These are phyloP conservation scores for Drosophila bipectinata DNA, from an alignment of 1,140 invertebrate genomes.

Conservation along the genomic window DNA sequence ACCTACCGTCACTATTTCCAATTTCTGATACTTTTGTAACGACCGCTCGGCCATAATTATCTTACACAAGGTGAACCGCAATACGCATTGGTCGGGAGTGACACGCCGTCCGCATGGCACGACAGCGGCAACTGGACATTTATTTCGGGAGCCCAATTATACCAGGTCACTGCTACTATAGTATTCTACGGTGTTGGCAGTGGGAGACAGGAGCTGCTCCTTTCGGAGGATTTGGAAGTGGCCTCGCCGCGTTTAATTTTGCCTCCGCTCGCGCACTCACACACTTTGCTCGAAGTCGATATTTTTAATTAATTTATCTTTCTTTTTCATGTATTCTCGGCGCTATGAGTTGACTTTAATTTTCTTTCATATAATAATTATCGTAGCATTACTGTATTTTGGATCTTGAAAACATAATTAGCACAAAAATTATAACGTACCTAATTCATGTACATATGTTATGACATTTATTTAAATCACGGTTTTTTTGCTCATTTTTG, in stretches of 20 bases:
- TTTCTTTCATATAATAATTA: neutral
- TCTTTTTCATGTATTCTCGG: neutral
- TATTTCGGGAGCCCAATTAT: slow-evolving; percentile 56
- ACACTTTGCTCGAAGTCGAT: neutral
- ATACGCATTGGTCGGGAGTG: slow-evolving; percentile 84
- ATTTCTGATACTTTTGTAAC: slow-evolving; percentile 83
- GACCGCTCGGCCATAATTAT: slow-evolving; percentile 84
- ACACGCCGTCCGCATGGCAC: slow-evolving; percentile 82
- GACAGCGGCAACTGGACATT: slow-evolving; percentile 74
- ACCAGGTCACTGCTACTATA: slow-evolving; percentile 1
- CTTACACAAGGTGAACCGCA: slow-evolving; percentile 84
- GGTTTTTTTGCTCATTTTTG: neutral
- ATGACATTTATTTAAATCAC: neutral
- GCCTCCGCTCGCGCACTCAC: slow-evolving; percentile 1
- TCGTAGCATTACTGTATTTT: neutral
- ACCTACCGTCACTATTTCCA: slow-evolving; percentile 84
- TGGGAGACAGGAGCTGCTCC: neutral
- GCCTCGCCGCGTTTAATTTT: neutral
- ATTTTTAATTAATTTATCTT: neutral
- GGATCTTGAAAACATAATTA: neutral
- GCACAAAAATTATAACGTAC: neutral
- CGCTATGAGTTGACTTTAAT: neutral
- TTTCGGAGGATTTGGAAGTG: slow-evolving; percentile 9
- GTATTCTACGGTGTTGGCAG: neutral
- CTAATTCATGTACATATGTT: no score